These are phyloP conservation scores for Amyelois transitella DNA, from an alignment of 1,140 invertebrate genomes.

Conservation along the genomic window DNA sequence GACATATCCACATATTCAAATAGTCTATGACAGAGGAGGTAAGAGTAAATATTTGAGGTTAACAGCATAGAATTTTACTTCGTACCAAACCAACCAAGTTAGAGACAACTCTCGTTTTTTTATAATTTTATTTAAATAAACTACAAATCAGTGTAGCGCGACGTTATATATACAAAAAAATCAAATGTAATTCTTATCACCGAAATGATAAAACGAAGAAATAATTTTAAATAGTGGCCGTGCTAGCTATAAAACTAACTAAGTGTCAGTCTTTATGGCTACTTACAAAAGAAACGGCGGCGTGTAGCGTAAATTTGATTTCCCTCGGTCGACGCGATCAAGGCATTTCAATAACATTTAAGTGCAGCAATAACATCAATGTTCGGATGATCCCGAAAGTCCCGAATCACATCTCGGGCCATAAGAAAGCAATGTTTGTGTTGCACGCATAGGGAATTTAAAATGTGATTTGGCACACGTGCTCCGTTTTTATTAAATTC, in stretches of 20 bases:
- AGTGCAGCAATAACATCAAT: slow-evolving; percentile 35
- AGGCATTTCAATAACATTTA: slow-evolving; percentile 48
- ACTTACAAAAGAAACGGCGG: neutral
- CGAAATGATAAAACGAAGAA: neutral
- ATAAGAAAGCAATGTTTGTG: slow-evolving; percentile 62
- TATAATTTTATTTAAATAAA: too few relatives aligned
- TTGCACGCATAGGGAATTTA: slow-evolving; percentile 41
- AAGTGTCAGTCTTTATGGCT: neutral
- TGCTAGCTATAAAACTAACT: neutral
- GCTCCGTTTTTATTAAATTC: slow-evolving; percentile 27
- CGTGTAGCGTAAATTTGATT: slow-evolving; percentile 18
- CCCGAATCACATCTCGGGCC: slow-evolving; percentile 30
- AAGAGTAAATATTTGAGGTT: neutral
- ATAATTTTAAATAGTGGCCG: neutral
- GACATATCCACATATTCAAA: neutral
- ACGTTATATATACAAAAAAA: too few relatives aligned
- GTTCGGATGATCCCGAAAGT: slow-evolving; percentile 30
- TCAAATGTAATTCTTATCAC: too few relatives aligned
- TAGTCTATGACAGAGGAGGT: neutral
- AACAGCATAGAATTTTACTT: neutral
- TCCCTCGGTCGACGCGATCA: slow-evolving; percentile 25
- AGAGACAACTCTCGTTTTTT: too few relatives aligned
- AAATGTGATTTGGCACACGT: slow-evolving; percentile 27
- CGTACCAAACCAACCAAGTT: neutral
- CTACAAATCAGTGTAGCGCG: too few relatives aligned